Evolutionary conservation across 2,797 vertebrate genomes (phyloP).

Genomic region (Esox lucius): DNA sequence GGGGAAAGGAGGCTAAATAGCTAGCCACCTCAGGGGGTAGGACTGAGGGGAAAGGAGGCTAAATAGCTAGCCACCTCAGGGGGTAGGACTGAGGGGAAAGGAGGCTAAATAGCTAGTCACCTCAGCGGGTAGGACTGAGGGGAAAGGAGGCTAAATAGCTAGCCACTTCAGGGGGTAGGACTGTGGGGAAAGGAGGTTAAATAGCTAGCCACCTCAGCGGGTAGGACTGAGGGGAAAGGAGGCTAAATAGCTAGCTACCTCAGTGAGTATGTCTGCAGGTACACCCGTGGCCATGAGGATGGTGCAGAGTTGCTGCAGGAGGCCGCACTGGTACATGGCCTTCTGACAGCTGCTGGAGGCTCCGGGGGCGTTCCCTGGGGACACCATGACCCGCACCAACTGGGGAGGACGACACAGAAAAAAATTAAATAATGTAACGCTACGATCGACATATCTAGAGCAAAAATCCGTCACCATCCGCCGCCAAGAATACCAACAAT

Average conservation of each 20-base stretch:
- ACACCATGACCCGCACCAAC: constrained; percentile 94
- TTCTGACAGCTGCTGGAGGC: constrained; percentile 95
- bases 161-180: constrained; percentile 1
- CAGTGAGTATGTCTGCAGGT: constrained; percentile 96
- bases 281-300: constrained; percentile 98
- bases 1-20: too few relatives aligned
- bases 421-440: too few relatives aligned
- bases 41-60: too few relatives aligned
- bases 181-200: background rate
- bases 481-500: background rate
- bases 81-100: too few relatives aligned
- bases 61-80: too few relatives aligned
- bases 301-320: constrained; percentile 94
- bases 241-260: constrained; percentile 69
- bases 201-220: background rate
- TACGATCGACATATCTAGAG: background rate
- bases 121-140: too few relatives aligned
- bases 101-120: too few relatives aligned
- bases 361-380: constrained; percentile 93
- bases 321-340: constrained; percentile 94
- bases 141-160: background rate
- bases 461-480: too few relatives aligned
- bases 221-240: background rate
- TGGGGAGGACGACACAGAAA: constrained; percentile 45
- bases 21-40: too few relatives aligned